phyloP scores from a whole-genome alignment of 2,113 vertebrate genomes.

The Notarius quadriscutis region DNA sequence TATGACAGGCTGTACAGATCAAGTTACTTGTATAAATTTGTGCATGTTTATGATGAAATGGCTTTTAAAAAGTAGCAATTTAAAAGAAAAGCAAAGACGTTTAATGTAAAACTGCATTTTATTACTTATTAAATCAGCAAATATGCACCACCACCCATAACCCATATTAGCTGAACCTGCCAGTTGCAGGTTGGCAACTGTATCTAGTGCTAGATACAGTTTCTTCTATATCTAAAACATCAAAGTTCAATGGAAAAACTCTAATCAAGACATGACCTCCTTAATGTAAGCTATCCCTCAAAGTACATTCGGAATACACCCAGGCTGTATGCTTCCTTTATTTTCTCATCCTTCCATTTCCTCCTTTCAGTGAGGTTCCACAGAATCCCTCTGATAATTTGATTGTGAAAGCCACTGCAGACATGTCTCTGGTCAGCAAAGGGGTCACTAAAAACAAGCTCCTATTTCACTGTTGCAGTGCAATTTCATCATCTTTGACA shows the following conservation, averaged over 20 bases:
- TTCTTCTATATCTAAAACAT: neutral
- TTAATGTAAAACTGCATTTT: neutral
- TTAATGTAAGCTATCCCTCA: neutral
- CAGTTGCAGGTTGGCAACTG: no score
- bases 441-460: conserved; percentile 68
- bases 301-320: conserved; percentile 18
- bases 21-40: neutral
- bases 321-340: conserved; percentile 25
- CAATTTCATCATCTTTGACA: conserved; percentile 75
- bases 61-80: neutral
- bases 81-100: neutral
- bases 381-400: conserved; percentile 51
- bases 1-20: neutral
- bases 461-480: conserved; percentile 63
- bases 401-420: conserved; percentile 59
- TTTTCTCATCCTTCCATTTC: conserved; percentile 41
- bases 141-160: neutral
- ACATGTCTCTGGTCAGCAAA: conserved; percentile 61
- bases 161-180: neutral
- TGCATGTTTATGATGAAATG: neutral
- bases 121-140: neutral
- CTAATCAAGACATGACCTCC: neutral
- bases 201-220: neutral
- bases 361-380: conserved; percentile 13
- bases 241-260: conserved; percentile 1